A percentile compares a stretch with the other conserved stretches of the same genome.
phyloP scores from a whole-genome alignment of 2,113 vertebrate genomes.

The Pituophis catenifer region DNA sequence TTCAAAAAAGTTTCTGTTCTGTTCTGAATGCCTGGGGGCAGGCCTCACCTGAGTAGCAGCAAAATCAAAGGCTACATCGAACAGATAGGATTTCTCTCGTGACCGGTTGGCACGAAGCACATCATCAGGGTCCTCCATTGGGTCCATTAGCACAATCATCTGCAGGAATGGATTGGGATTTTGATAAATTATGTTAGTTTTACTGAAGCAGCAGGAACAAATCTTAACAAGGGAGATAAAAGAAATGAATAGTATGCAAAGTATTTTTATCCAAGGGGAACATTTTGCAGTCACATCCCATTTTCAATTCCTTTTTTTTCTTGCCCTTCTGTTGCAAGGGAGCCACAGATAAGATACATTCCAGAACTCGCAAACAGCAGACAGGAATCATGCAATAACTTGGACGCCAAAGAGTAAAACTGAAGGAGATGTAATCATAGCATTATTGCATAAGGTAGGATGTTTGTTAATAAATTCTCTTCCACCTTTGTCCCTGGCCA shows the following conservation, averaged over 20 bases:
- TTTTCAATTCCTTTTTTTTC: neutral
- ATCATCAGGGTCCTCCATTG: slow-evolving; percentile 84
- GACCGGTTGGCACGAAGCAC: slow-evolving; percentile 83
- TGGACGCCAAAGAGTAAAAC: neutral
- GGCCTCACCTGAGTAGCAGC: slow-evolving; percentile 82
- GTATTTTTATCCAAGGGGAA: neutral
- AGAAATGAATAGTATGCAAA: neutral
- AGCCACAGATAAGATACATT: neutral
- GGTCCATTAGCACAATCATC: slow-evolving; percentile 91
- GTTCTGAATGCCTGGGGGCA: too few species aligned
- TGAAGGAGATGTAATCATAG: neutral
- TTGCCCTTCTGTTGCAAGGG: neutral
- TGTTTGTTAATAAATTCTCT: neutral
- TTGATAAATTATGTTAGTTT: neutral
- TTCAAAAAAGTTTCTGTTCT: neutral
- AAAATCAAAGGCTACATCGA: slow-evolving; percentile 87
- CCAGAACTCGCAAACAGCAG: neutral
- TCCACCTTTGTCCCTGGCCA: neutral
- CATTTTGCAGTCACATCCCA: neutral
- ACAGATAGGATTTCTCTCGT: slow-evolving; percentile 88
- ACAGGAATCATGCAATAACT: neutral
- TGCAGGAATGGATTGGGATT: slow-evolving; percentile 34
- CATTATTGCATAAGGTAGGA: neutral
- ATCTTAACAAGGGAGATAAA: neutral
- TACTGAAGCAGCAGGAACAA: neutral